Evolutionary conservation across 2,888 invertebrate species (phyloP).

Genomic region (Pedicia rivosa): DNA sequence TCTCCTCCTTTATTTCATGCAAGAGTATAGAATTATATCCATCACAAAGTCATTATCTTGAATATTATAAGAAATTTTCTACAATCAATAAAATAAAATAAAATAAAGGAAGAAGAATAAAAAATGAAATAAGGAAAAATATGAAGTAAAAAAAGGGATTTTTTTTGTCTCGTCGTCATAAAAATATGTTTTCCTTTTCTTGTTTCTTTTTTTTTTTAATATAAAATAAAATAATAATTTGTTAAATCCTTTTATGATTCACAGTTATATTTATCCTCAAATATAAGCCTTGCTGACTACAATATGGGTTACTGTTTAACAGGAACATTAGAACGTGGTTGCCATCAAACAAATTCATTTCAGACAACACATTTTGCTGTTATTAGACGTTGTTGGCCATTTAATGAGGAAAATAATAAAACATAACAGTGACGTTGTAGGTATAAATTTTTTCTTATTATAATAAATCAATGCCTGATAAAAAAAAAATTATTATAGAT

Average conservation of each 20-base stretch:
- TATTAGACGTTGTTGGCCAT: conserved; percentile 50
- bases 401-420: conserved; percentile 17
- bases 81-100: no score
- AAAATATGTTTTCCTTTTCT: no score
- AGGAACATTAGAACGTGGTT: conserved; percentile 66
- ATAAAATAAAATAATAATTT: background rate
- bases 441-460: no score
- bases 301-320: conserved; percentile 85
- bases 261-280: conserved; percentile 64
- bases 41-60: no score
- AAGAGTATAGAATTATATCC: no score
- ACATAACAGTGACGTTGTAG: conserved; percentile 2
- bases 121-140: no score
- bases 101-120: no score
- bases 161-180: background rate
- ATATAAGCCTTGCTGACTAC: conserved; percentile 72
- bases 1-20: no score
- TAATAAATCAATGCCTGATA: no score
- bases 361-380: conserved; percentile 81
- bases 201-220: background rate
- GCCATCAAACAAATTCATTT: conserved; percentile 56
- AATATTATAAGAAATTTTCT: no score
- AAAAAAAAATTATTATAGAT: no score
- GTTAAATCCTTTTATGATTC: conserved; percentile 10
- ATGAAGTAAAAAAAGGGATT: no score